These are phyloP conservation scores for Reticulitermes speratus DNA, from an alignment of 1,140 invertebrate species.

Conservation along the genomic window DNA sequence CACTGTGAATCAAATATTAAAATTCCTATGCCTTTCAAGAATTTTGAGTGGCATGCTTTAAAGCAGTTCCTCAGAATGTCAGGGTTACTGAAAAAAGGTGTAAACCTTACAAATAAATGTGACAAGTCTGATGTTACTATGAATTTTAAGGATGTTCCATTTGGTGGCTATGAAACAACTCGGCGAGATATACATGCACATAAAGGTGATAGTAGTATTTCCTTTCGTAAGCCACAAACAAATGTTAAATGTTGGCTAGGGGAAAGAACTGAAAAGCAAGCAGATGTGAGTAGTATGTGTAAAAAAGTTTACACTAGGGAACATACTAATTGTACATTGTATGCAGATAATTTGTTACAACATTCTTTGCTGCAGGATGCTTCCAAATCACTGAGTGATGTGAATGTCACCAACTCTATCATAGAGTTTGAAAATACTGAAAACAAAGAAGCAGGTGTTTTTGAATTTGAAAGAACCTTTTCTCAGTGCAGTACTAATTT, in stretches of 20 bases:
- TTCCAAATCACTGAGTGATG: neutral
- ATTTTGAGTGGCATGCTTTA: neutral
- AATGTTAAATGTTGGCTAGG: too few relatives aligned
- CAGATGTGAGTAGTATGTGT: too few relatives aligned
- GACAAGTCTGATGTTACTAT: neutral
- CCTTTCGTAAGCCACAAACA: too few relatives aligned
- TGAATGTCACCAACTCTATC: neutral
- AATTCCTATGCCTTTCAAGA: neutral
- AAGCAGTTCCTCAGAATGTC: neutral
- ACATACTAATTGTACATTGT: too few relatives aligned
- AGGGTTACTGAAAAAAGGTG: neutral
- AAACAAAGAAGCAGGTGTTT: neutral
- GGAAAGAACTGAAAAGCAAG: too few relatives aligned
- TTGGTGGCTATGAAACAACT: neutral
- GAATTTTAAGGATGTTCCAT: neutral
- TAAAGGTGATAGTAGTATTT: too few relatives aligned
- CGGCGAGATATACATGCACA: too few relatives aligned
- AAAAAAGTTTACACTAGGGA: too few relatives aligned
- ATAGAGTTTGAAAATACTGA: neutral
- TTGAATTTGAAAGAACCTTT: neutral
- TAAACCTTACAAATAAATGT: neutral
- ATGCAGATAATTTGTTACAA: too few relatives aligned
- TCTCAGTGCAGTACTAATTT: neutral
- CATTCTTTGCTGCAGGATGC: neutral
- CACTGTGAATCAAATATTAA: neutral